Percentiles rank a stretch among this genome's conserved stretches.
phyloP scores from a whole-genome alignment of 2,113 vertebrate genomes.

The Anguilla rostrata region DNA sequence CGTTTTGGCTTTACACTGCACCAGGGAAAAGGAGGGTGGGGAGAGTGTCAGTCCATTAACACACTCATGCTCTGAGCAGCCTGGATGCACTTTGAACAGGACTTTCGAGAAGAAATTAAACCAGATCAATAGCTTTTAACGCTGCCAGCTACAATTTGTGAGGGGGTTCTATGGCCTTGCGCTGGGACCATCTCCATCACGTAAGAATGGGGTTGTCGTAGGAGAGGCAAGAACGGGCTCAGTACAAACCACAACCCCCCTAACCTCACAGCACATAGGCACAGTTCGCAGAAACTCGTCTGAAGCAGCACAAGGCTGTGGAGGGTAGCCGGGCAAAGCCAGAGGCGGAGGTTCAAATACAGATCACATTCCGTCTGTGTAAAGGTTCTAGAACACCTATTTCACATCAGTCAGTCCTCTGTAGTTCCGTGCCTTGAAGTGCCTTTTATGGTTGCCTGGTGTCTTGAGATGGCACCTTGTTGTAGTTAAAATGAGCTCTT shows the following conservation, averaged over 20 bases:
- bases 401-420: no score
- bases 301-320: neutral
- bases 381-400: no score
- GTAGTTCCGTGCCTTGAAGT: neutral
- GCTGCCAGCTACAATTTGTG: conserved; percentile 43
- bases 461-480: neutral
- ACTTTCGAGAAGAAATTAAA: conserved; percentile 35
- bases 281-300: neutral
- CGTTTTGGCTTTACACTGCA: neutral
- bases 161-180: conserved; percentile 10
- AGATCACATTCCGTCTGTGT: neutral
- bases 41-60: conserved; percentile 14
- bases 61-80: neutral
- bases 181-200: neutral
- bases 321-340: neutral
- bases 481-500: no score
- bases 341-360: neutral
- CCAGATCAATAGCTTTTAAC: conserved; percentile 43
- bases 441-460: neutral
- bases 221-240: neutral
- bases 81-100: conserved; percentile 43
- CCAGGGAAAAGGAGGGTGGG: neutral
- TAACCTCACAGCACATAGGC: neutral
- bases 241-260: neutral
- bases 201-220: neutral